phyloP scores from a whole-genome alignment of 2,888 invertebrate species.

The Leptinotarsa haldemani region DNA sequence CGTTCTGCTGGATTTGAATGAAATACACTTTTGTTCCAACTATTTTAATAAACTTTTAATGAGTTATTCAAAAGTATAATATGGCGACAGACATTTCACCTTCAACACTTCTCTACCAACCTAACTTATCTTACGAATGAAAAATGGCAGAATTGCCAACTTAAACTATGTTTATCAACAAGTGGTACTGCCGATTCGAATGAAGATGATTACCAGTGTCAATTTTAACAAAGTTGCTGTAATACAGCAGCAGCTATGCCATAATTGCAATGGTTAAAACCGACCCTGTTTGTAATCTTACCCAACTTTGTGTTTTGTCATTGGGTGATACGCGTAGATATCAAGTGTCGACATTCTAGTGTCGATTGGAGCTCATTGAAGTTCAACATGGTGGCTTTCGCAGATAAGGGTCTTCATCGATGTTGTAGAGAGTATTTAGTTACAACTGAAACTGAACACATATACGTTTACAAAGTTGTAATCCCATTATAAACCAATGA shows the following conservation, averaged over 20 bases:
- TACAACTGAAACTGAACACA: conserved; percentile 16
- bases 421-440: conserved; percentile 14
- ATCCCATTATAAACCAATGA: conserved; percentile 17
- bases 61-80: too few relatives aligned
- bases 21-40: too few relatives aligned
- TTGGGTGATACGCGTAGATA: conserved; percentile 37
- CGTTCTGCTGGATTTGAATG: too few relatives aligned
- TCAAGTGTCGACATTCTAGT: conserved; percentile 18
- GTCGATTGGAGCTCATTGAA: conserved; percentile 20
- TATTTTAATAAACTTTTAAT: too few relatives aligned
- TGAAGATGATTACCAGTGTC: too few relatives aligned
- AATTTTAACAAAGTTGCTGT: too few relatives aligned
- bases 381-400: conserved; percentile 2
- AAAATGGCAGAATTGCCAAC: too few relatives aligned
- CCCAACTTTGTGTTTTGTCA: conserved; percentile 37
- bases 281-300: conserved; percentile 39
- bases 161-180: too few relatives aligned
- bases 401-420: conserved; percentile 26
- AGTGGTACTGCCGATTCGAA: too few relatives aligned
- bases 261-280: background rate
- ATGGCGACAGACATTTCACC: too few relatives aligned
- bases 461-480: conserved; percentile 19
- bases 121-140: too few relatives aligned
- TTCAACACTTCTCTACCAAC: too few relatives aligned
- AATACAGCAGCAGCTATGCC: background rate